Evolutionary conservation across 2,113 vertebrate genomes (phyloP).

Genomic region (Cygnus buccinator): DNA sequence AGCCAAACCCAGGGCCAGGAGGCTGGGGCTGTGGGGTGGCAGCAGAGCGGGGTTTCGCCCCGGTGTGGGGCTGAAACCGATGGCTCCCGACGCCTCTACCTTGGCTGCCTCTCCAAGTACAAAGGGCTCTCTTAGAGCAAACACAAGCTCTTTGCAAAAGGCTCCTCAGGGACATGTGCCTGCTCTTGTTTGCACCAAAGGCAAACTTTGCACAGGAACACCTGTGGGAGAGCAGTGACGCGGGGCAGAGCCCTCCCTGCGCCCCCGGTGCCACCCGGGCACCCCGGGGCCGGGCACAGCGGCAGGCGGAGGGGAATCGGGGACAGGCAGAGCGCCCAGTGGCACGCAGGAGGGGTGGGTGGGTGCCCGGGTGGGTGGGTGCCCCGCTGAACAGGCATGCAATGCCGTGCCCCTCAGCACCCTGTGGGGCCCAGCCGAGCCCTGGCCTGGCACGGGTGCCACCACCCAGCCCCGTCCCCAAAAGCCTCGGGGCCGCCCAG

Average conservation of each 20-base stretch:
- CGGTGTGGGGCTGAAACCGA: not conserved
- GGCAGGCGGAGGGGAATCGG: accelerated
- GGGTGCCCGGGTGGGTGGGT: not conserved
- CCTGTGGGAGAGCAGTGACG: not conserved
- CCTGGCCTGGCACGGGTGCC: not conserved
- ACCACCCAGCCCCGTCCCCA: not conserved
- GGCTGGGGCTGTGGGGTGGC: accelerated
- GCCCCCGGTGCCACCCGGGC: not conserved
- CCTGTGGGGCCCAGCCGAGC: accelerated
- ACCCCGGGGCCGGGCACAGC: accelerated
- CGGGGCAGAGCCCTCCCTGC: not conserved
- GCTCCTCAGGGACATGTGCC: conserved; percentile 59
- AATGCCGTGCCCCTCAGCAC: accelerated
- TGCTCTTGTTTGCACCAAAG: conserved; percentile 63
- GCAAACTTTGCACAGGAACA: conserved; percentile 63
- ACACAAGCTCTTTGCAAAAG: conserved; percentile 52
- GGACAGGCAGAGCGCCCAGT: not conserved
- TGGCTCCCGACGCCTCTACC: not conserved
- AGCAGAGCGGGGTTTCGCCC: not conserved
- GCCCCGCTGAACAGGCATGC: not conserved
- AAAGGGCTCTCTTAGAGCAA: conserved; percentile 66
- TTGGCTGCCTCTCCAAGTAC: conserved; percentile 46
- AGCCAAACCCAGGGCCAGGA: accelerated
- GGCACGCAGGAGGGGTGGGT: not conserved
- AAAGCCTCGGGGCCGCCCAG: not conserved